These are phyloP conservation scores for Pithys albifrons DNA, from an alignment of 2,113 vertebrate genomes.

Conservation along the genomic window DNA sequence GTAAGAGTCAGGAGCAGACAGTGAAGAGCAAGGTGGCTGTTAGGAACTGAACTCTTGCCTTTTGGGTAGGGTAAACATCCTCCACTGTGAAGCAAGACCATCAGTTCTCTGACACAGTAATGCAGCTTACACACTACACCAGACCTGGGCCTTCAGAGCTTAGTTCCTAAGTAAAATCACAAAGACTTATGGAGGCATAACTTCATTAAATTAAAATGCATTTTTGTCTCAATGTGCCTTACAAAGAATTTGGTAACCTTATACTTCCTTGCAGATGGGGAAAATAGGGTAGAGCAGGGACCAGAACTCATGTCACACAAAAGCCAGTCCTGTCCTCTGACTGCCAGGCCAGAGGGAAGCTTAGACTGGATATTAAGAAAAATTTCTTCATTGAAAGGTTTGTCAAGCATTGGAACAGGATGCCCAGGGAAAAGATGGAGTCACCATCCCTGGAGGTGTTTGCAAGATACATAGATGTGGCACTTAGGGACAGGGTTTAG, in stretches of 20 bases:
- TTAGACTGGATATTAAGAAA: background rate
- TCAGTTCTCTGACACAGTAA: background rate
- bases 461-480: rapidly evolving
- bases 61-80: background rate
- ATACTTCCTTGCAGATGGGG: background rate
- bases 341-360: background rate
- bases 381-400: background rate
- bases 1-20: background rate
- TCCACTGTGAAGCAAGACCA: background rate
- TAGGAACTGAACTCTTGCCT: background rate
- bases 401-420: background rate
- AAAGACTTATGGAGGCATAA: background rate
- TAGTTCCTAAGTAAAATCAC: background rate
- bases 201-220: background rate
- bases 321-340: background rate
- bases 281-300: background rate
- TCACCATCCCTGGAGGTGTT: background rate
- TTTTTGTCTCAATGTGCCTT: background rate
- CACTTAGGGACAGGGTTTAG: background rate
- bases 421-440: background rate
- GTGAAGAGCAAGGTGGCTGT: background rate
- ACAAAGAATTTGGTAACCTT: background rate
- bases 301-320: background rate
- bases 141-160: background rate
- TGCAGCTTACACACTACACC: background rate